Percentiles rank a stretch among this genome's conserved stretches.
Evolutionary conservation across 2,888 invertebrate genomes (phyloP).

Genomic region (Tiliacea citrago): DNA sequence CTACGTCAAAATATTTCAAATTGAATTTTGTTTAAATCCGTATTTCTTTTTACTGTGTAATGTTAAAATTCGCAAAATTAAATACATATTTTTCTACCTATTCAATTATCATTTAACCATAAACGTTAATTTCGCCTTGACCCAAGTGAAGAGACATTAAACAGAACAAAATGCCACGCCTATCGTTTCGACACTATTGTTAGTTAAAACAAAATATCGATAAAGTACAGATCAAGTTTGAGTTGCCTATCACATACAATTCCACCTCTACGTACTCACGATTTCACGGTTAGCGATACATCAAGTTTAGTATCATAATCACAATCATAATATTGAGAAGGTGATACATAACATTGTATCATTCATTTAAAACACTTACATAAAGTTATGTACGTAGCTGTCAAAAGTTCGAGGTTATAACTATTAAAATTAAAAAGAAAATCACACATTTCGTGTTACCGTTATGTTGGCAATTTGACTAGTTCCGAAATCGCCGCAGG

Average conservation of each 20-base stretch:
- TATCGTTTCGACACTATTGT: conserved; percentile 71
- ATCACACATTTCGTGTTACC: conserved; percentile 67
- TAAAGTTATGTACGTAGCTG: conserved; percentile 38
- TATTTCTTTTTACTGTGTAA: conserved; percentile 33
- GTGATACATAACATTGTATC: conserved; percentile 50
- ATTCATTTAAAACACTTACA: conserved; percentile 45
- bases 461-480: conserved; percentile 76
- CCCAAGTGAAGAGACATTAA: conserved; percentile 60
- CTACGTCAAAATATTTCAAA: conserved; percentile 26
- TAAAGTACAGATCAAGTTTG: conserved; percentile 62
- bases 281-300: conserved; percentile 63
- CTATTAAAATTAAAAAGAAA: conserved; percentile 60
- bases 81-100: conserved; percentile 57
- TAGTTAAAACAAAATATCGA: conserved; percentile 70
- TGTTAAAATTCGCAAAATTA: conserved; percentile 23
- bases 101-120: conserved; percentile 61
- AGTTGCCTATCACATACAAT: conserved; percentile 69
- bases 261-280: conserved; percentile 33
- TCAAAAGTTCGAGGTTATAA: conserved; percentile 57
- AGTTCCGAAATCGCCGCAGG: conserved; percentile 77
- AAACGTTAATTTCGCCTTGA: conserved; percentile 62
- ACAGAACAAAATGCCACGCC: conserved; percentile 65
- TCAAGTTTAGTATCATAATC: conserved; percentile 54
- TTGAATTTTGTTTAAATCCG: conserved; percentile 18
- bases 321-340: conserved; percentile 46